A percentile compares a stretch with the other conserved stretches of the same genome.
phyloP scores from a whole-genome alignment of 2,888 invertebrate genomes.

The Eustalomyia histrio region DNA sequence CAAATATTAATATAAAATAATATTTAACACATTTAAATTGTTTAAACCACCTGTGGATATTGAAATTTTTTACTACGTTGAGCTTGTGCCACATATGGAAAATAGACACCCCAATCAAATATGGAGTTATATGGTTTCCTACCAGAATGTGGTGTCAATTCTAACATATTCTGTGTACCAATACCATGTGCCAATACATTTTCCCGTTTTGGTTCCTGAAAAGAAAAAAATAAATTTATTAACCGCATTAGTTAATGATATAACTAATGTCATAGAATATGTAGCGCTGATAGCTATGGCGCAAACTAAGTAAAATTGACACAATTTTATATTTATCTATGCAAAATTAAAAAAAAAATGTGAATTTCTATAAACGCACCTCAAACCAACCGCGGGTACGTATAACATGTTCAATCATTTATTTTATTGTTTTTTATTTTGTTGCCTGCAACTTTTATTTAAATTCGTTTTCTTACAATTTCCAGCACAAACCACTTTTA shows the following conservation, averaged over 20 bases:
- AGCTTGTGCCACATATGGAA: slow-evolving; percentile 84
- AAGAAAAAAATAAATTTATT: slow-evolving; percentile 18
- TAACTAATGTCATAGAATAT: slow-evolving; percentile 40
- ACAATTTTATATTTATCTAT: slow-evolving; percentile 14
- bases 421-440: background rate
- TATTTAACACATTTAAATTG: background rate
- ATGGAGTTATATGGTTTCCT: slow-evolving; percentile 81
- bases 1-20: background rate
- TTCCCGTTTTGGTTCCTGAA: slow-evolving; percentile 75
- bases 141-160: slow-evolving; percentile 82
- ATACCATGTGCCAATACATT: slow-evolving; percentile 74
- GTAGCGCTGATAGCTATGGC: slow-evolving; percentile 10
- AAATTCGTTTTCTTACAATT: background rate
- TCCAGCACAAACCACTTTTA: slow-evolving; percentile 12
- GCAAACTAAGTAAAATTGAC: background rate
- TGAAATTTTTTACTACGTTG: slow-evolving; percentile 84
- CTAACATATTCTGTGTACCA: slow-evolving; percentile 81
- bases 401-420: slow-evolving; percentile 71
- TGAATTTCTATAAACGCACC: slow-evolving; percentile 69
- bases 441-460: background rate
- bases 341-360: slow-evolving; percentile 15
- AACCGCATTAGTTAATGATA: slow-evolving; percentile 39
- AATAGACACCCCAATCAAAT: slow-evolving; percentile 82
- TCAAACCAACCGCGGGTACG: slow-evolving; percentile 78
- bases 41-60: slow-evolving; percentile 84